Conservation (phyloP, 2,888 invertebrate genomes). For the Zeuzera pyrina region DNA sequence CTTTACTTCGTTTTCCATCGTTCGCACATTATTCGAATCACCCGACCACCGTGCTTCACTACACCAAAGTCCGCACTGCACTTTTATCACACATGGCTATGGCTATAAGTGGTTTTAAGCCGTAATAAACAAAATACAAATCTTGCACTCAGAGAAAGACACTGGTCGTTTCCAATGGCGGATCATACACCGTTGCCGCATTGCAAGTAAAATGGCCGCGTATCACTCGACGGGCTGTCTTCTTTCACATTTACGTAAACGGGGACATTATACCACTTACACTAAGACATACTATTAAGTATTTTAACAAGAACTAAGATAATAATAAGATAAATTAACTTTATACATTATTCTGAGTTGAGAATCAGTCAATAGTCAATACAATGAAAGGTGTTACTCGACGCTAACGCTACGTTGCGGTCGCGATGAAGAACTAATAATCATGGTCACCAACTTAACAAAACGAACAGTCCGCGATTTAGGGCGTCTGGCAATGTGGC, state of each 20-base stretch:
- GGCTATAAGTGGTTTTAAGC: constrained; percentile 66
- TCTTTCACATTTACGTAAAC: constrained; percentile 69
- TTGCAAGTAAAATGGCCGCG: constrained; percentile 82
- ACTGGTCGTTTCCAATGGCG: constrained; percentile 82
- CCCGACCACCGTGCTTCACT: constrained; percentile 74
- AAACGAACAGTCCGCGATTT: constrained; percentile 52
- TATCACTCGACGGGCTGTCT: constrained; percentile 70
- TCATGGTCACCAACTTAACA: constrained; percentile 53
- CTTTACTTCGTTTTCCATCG: constrained; percentile 89
- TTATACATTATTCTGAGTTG: constrained; percentile 77
- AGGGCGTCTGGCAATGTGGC: constrained; percentile 65
- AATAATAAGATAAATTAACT: constrained; percentile 75
- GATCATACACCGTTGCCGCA: constrained; percentile 81
- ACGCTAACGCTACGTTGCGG: constrained; percentile 74
- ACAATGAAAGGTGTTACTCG: constrained; percentile 82
- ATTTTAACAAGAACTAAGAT: constrained; percentile 65
- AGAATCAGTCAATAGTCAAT: constrained; percentile 81
- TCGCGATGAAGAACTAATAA: constrained; percentile 71
- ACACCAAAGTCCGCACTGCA: constrained; percentile 73
- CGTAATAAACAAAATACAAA: constrained; percentile 68
- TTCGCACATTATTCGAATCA: constrained; percentile 76
- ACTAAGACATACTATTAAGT: constrained; percentile 63
- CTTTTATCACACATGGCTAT: constrained; percentile 70
- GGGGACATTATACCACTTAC: constrained; percentile 68
- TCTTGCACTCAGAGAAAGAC: constrained; percentile 77